A percentile compares a stretch with the other conserved stretches of the same genome.
Conservation (phyloP, 1,140 invertebrate species). For the Matsumurasca onukii region DNA sequence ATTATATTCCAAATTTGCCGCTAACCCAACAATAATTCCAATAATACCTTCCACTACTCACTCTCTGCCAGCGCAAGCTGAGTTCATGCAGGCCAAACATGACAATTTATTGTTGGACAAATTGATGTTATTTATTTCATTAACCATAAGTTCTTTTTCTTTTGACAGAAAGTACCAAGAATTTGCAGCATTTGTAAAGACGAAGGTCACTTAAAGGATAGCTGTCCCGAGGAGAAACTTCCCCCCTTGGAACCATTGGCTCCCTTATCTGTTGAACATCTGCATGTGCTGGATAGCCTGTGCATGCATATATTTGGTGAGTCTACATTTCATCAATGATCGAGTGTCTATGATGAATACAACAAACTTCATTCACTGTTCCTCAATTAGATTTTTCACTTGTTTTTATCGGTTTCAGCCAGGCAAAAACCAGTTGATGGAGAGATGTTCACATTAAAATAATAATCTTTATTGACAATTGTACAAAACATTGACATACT, state of each 20-base stretch:
- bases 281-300: neutral
- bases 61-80: no score
- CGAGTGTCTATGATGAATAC: neutral
- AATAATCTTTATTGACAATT: neutral
- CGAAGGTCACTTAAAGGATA: slow-evolving; percentile 54
- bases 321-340: neutral
- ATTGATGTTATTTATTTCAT: no score
- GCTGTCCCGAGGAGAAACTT: slow-evolving; percentile 56
- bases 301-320: neutral
- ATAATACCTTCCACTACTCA: no score
- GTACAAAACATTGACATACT: neutral
- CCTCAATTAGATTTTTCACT: neutral
- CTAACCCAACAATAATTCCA: no score
- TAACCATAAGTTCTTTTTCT: neutral
- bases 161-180: slow-evolving; percentile 48
- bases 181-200: slow-evolving; percentile 55
- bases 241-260: slow-evolving; percentile 50
- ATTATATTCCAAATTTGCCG: no score
- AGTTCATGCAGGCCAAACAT: no score
- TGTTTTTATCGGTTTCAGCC: neutral
- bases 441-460: neutral
- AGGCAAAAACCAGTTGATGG: neutral
- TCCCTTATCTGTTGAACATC: slow-evolving; percentile 37
- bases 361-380: neutral
- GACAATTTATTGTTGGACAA: no score